Conservation (phyloP, 2,888 invertebrate genomes). For the Tortricodes alternella region DNA sequence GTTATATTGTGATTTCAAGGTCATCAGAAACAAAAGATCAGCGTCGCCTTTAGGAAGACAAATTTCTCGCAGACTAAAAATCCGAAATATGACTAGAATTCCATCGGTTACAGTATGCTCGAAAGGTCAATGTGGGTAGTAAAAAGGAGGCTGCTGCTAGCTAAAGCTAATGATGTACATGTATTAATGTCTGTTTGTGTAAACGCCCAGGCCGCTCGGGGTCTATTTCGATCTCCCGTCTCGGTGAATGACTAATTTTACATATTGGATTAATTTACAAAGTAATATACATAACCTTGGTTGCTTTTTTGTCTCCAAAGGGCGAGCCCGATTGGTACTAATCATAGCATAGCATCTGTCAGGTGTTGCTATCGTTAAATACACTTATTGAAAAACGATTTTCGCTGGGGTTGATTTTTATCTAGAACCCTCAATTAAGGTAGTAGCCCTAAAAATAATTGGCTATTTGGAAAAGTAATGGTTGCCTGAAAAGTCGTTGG, state of each 20-base stretch:
- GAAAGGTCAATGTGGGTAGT: slow-evolving; percentile 26
- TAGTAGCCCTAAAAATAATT: not conserved
- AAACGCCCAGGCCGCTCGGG: slow-evolving; percentile 9
- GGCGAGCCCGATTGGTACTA: not conserved
- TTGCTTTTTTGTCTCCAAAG: too few species aligned
- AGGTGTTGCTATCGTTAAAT: not conserved
- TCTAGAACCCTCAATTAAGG: not conserved
- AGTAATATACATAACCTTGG: slow-evolving; percentile 5
- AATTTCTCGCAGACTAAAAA: not conserved
- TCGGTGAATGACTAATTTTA: not conserved
- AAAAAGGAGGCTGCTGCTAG: slow-evolving; percentile 11
- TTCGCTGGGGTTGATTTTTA: too few species aligned
- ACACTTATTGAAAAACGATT: too few species aligned
- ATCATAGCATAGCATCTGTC: not conserved
- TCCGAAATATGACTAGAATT: not conserved
- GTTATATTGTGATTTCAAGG: too few species aligned
- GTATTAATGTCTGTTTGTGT: slow-evolving; percentile 21
- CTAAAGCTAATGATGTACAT: slow-evolving; percentile 15
- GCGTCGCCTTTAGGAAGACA: too few species aligned
- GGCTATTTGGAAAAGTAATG: not conserved
- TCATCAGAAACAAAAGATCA: too few species aligned
- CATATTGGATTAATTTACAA: not conserved
- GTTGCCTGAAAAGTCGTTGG: not conserved
- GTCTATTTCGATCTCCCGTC: slow-evolving; percentile 8
- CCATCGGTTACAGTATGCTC: not conserved